Base-by-base conservation (phyloP, 2,113 vertebrate genomes). In the Cyphomyrus plagiostoma region DNA sequence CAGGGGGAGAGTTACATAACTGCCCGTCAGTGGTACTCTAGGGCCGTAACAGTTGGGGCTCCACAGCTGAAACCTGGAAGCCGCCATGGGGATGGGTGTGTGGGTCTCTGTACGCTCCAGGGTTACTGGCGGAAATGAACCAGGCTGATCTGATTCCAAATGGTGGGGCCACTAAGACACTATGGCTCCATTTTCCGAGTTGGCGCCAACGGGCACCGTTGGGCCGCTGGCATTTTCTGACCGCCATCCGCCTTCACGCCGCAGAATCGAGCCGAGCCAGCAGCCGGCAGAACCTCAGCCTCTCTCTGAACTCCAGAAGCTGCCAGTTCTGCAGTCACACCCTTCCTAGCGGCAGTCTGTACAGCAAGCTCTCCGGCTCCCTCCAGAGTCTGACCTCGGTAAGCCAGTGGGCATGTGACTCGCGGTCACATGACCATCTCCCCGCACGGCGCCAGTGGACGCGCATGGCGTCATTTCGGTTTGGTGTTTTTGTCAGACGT, bases 331-430 rank as follows among this genome's bases (percentile, higher is more conserved):
- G 94, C 85, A 95, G 92, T 53, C 74, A 80, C 30, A 91, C 95
- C 91, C 94, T 95, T 86, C 92, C 95, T 70, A 96, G 95, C 15
- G 95, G 96, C 23, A 96, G 95, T 90, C 95, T 97, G 89, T 96
- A 97, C 95, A 96, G 95, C 92, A 98, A 96, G 93, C 96, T 96
- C 86, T 98, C 97, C 0, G 96, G 96, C 52, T 99, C 98, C 1
- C 95, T 96, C 49, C 97, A 97, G 89, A 99, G 98, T 91, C 93
- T 99, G 93, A 94, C 95, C 83, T 99, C 98, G 3, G 98, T 99
- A 94, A 96, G 96, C 85, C 3, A 15, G 11, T 35, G 15, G 50
- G 17, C 83, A 4, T 48, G 15, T 80, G 13, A 42, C 26, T 39
- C 26, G n/a, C 26, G 35, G n/a, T 80, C 39, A 83, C 80, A 21